Conservation (phyloP, 2,113 vertebrate species). For the Nerophis lumbriciformis region DNA sequence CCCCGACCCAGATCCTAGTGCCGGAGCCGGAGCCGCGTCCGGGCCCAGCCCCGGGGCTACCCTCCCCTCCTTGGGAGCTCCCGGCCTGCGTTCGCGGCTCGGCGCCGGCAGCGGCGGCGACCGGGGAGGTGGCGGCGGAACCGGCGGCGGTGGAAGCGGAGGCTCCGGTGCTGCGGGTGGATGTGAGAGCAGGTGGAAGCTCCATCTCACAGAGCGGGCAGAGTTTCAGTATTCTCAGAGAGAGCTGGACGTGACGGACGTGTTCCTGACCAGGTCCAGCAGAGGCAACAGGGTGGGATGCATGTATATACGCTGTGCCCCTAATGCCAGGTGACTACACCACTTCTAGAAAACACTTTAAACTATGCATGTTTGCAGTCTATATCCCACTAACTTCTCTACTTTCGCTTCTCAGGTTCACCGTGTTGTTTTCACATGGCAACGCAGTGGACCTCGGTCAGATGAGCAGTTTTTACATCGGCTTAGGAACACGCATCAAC, state of each 20-base stretch:
- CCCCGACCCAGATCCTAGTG: conserved; percentile 79
- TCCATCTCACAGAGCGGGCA: conserved; percentile 88
- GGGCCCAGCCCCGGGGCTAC: conserved; percentile 52
- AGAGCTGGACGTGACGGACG: conserved; percentile 90
- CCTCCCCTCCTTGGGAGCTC: conserved; percentile 56
- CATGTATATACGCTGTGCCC: conserved; percentile 96
- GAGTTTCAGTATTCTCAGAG: conserved; percentile 96
- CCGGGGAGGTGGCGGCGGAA: conserved; percentile 27
- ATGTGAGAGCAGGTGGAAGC: conserved; percentile 79
- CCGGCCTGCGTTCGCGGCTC: conserved; percentile 68
- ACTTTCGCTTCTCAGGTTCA: conserved; percentile 76
- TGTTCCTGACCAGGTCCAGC: conserved; percentile 89
- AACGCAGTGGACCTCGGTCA: conserved; percentile 96
- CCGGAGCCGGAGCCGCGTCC: conserved; percentile 54
- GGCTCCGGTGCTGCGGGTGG: conserved; percentile 19
- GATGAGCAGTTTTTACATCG: conserved; percentile 99
- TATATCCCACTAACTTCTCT: neutral
- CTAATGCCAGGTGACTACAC: conserved; percentile 80
- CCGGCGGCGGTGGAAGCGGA: neutral
- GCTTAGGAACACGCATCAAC: conserved; percentile 92
- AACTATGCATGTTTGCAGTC: neutral
- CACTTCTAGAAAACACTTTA: neutral
- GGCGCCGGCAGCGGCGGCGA: conserved; percentile 44
- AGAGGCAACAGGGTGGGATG: conserved; percentile 89
- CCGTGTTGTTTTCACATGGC: conserved; percentile 93